A percentile compares a stretch with the other conserved stretches of the same genome.
These are phyloP conservation scores for Andrena dorsata DNA, from an alignment of 2,888 invertebrate species.

Conservation along the genomic window DNA sequence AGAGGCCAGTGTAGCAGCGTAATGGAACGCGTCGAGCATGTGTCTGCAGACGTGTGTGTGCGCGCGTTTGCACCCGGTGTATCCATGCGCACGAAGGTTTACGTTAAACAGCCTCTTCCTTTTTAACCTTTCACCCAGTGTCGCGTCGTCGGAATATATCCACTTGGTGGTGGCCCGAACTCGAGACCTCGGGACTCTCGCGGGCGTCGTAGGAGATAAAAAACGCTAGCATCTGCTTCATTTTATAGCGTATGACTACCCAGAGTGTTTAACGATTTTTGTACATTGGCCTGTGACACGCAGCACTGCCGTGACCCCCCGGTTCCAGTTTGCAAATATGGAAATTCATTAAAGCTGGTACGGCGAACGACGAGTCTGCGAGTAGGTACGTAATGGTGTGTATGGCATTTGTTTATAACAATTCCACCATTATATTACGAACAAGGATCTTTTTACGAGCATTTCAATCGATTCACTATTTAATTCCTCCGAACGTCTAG, in stretches of 20 bases:
- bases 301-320: slow-evolving; percentile 10
- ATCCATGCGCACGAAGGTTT: not conserved
- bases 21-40: not conserved
- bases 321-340: not conserved
- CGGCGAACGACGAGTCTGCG: slow-evolving; percentile 3
- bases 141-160: slow-evolving; percentile 27
- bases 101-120: slow-evolving; percentile 27
- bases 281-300: slow-evolving; percentile 36
- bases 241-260: slow-evolving; percentile 62
- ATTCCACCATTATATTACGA: not conserved
- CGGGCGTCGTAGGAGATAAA: slow-evolving; percentile 55
- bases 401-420: not conserved
- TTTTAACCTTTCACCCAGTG: slow-evolving; percentile 37
- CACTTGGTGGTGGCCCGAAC: slow-evolving; percentile 33
- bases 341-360: slow-evolving; percentile 41
- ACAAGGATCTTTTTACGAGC: not conserved
- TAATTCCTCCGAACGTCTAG: not conserved
- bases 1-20: slow-evolving; percentile 37
- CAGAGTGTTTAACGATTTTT: slow-evolving; percentile 67
- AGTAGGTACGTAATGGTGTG: slow-evolving; percentile 5
- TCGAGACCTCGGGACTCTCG: slow-evolving; percentile 43
- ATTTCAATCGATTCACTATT: not conserved
- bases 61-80: not conserved
- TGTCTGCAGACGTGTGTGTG: not conserved
- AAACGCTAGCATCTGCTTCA: slow-evolving; percentile 49